Conservation (phyloP, 2,888 invertebrate species). For the Drosophila demipolita region DNA sequence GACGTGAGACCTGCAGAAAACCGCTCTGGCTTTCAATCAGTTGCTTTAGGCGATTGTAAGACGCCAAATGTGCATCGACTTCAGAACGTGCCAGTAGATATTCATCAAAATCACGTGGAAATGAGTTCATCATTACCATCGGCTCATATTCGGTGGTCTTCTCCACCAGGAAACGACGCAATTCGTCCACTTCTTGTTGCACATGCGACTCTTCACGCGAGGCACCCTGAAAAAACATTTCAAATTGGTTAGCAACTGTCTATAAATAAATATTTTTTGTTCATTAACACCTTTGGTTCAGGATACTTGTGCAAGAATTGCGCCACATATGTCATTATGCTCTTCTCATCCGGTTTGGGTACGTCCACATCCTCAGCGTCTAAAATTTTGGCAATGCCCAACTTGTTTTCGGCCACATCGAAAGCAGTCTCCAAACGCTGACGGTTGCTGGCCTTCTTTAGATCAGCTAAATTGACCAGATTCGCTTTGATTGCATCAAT, state of each 20-base stretch:
- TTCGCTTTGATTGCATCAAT: conserved; percentile 98
- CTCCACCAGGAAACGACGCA: conserved; percentile 93
- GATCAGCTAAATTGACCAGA: conserved; percentile 93
- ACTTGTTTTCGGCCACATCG: conserved; percentile 94
- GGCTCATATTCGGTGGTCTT: conserved; percentile 92
- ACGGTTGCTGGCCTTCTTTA: conserved; percentile 91
- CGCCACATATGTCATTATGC: conserved; percentile 99
- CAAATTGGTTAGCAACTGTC: not conserved
- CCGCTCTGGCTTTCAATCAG: conserved; percentile 91
- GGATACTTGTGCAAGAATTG: conserved; percentile 98
- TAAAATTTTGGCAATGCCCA: conserved; percentile 95
- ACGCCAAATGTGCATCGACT: conserved; percentile 89
- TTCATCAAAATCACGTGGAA: conserved; percentile 92
- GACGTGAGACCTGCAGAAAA: conserved; percentile 92
- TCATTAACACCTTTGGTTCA: conserved; percentile 89
- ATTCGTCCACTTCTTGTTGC: conserved; percentile 92
- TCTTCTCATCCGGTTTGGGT: conserved; percentile 97
- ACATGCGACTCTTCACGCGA: conserved; percentile 91
- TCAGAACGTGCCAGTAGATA: conserved; percentile 92
- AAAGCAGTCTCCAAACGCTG: conserved; percentile 96
- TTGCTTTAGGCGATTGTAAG: conserved; percentile 91
- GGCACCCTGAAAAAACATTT: conserved; percentile 86
- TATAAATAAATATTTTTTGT: not conserved
- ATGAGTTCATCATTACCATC: conserved; percentile 90
- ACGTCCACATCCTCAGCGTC: conserved; percentile 99